These are phyloP conservation scores for Scyliorhinus canicula DNA, from an alignment of 2,797 vertebrate species.

Conservation along the genomic window DNA sequence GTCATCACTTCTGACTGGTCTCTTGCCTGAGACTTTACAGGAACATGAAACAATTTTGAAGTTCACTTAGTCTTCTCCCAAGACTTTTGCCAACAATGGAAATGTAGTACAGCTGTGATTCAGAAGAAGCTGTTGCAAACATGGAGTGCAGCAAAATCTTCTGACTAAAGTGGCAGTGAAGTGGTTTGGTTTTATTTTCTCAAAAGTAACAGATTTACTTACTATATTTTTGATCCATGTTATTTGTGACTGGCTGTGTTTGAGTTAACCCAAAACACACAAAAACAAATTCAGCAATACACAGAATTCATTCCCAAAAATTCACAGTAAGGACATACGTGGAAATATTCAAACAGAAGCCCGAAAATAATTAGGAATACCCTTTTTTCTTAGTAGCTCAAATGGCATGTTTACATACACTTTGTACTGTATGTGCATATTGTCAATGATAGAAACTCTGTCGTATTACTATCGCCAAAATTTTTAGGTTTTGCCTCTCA, in stretches of 20 bases:
- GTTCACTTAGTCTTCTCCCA: background rate
- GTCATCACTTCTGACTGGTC: too few species aligned
- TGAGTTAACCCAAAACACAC: background rate
- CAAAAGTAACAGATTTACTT: background rate
- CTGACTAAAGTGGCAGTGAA: background rate
- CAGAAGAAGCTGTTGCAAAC: background rate
- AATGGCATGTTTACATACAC: conserved; percentile 16
- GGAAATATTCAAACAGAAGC: background rate
- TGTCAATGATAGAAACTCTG: background rate
- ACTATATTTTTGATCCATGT: background rate
- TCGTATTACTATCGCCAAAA: background rate
- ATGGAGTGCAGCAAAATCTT: background rate
- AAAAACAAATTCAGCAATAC: background rate
- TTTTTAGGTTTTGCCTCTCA: background rate
- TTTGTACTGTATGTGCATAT: background rate
- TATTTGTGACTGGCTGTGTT: background rate
- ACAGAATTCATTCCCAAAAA: conserved; percentile 1
- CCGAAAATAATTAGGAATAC: conserved; percentile 7
- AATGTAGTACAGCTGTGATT: background rate
- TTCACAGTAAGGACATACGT: background rate
- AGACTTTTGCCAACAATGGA: background rate
- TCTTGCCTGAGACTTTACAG: too few species aligned
- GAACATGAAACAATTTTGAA: background rate
- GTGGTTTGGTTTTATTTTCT: background rate
- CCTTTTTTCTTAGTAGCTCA: background rate